Base-by-base conservation (phyloP, 2,797 vertebrate genomes). In the Meda fulgida region DNA sequence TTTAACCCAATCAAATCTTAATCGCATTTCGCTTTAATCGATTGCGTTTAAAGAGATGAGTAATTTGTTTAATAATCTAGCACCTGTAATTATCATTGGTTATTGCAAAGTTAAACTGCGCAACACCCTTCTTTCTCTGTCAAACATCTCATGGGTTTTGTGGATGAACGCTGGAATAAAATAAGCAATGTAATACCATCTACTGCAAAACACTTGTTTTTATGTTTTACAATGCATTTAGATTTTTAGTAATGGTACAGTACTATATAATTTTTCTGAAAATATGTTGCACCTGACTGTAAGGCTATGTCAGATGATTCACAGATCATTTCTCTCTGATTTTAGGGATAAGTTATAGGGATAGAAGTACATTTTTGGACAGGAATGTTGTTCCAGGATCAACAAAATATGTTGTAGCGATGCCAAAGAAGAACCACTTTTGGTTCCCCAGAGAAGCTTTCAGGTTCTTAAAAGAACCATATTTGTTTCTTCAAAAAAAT, bases 1-100 rank as follows among this genome's bases (percentile, higher is more conserved):
- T 66, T 81, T 78, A 86, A 63, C 66, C 79, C 85, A 77, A 78
- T 60, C 73, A 18, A 53, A 67, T 70, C 55, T 84, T 84, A 79
- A 84, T 72, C 34, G 67, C 51, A 43, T 82, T 82, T 82, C 26
- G 5, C 67, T 31, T 72, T 34, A 46, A 82, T 82, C 53, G 72
- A 60, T 82, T 46, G 80, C 4, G 3, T 82, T 82, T 73, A 82
- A 82, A 82, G 51, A 73, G 80, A 72, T 82, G 69, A 72, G 80
- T 73, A 23, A 82, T 82, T 73, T 82, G 69, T 82, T 73, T 82
- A 72, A 82, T 82, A 72, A 82, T 63, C 51, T 71, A 58, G 67
- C 34, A 23, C 80, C 9, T 7, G 3, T 46, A 81, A 81, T 81
- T 60, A 46, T 82, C 8, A 19, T 23, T 43, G 53, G n/a, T 72